These are phyloP conservation scores for Stigmatopora argus DNA, from an alignment of 2,113 vertebrate genomes.

Conservation along the genomic window DNA sequence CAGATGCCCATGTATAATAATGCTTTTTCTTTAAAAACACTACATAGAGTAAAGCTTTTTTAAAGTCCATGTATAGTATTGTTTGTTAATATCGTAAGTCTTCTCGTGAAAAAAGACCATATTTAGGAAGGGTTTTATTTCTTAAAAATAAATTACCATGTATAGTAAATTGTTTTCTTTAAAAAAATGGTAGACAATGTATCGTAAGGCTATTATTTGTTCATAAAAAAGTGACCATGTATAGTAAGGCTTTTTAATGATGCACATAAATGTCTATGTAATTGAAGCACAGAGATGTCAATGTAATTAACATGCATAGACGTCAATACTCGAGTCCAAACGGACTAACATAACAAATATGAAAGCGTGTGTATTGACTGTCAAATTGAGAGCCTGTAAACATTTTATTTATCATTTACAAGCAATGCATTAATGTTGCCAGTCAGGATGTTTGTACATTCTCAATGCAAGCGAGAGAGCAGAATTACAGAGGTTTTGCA, in stretches of 20 bases:
- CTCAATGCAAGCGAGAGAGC: constrained; percentile 17
- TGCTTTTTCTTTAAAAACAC: no score
- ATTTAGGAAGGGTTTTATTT: not conserved
- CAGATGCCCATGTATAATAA: no score
- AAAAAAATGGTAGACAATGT: no score
- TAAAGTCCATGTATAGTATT: no score
- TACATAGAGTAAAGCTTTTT: no score
- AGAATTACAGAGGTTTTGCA: constrained; percentile 9
- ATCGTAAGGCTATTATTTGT: not conserved
- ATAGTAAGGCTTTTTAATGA: not conserved
- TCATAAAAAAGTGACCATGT: not conserved
- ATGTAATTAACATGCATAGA: no score
- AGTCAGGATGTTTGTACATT: constrained; percentile 39
- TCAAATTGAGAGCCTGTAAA: constrained; percentile 51
- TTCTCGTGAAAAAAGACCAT: no score
- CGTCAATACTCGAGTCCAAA: no score
- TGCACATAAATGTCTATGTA: not conserved
- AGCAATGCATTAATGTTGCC: constrained; percentile 17
- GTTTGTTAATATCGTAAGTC: no score
- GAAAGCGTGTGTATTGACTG: not conserved
- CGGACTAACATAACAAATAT: not conserved
- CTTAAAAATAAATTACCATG: not conserved
- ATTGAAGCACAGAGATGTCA: no score
- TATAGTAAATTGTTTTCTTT: not conserved
- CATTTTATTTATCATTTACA: constrained; percentile 26